Evolutionary conservation across 2,797 vertebrate genomes (phyloP), one percentile per base, ranked within the genome.

Genomic region (Pantherophis alleghaniensis): DNA sequence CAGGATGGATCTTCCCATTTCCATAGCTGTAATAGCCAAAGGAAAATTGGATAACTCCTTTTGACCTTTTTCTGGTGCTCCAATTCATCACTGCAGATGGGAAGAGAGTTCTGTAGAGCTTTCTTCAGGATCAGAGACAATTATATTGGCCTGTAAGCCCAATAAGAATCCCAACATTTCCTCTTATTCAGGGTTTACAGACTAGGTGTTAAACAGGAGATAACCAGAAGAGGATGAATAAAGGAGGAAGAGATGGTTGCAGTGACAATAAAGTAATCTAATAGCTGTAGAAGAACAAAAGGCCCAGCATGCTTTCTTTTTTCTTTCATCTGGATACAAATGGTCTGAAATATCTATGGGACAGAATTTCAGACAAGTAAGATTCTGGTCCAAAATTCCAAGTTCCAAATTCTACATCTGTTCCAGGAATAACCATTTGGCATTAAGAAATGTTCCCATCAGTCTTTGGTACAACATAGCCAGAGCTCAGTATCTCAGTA

Each of bases 191-290:
- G 91, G 79, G 10, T 0, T 0, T 92, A 47, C 37, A 91, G 18
- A 60, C 22, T 10, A 87, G 57, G 93, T 92, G 89, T 90, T 63
- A 95, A 66, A 94, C 0, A 95, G 51, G 94, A 94, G 91, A 86
- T 63, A 89, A 56, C 87, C 86, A 95, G 91, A 90, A 93, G 88
- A 92, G 91, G 91, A 91, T n/a, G 94, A 91, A 94, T 7, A 94
- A 92, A 93, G 69, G 16, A 89, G 0, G 0, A 14, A 93, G 63
- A 88, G 95, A 91, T 90, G 12, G n/a, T 87, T 1, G 93, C 32
- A 87, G 24, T 87, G 69, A 94, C 63, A 95, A 94, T 93, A 95
- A 95, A 93, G 89, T 88, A 94, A 94, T 91, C 88, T 89, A 92
- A 90, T 92, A 92, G 93, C 92, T 89, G 20, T 0, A 0, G 93